Evolutionary conservation across 2,888 invertebrate species (phyloP), one percentile per base, ranked within the genome.

Genomic region (Norana najaformis): DNA sequence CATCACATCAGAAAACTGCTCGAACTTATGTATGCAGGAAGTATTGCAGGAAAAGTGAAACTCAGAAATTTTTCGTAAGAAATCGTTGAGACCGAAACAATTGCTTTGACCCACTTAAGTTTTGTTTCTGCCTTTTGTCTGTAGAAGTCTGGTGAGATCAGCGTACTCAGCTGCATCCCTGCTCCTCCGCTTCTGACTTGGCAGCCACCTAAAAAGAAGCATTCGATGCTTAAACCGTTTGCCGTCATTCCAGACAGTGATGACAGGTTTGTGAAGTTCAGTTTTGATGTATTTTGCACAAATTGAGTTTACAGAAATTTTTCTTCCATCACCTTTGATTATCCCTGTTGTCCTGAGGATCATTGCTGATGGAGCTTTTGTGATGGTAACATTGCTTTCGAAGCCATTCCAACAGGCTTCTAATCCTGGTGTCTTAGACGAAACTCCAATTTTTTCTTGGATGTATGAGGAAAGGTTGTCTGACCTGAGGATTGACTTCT

Each of bases 131-230:
- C 11, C 36, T 89, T n/a, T 88, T 16, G 3, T 90, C 23, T 88
- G n/a, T 69, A 90, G 90, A 91, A 90, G 88, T 91, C 88, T 11
- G 88, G 88, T n/a, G 89, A 69, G 16, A 3, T 35, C 13, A 89
- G 82, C 16, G 14, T 82, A 11, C 85, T 89, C n/a, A 47, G 35
- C n/a, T 88, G 83, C 39, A 41, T 35, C 20, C 18, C n/a, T 89
- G 92, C 93, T 13, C 94, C 94, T 16, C 93, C 93, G 23, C 92
- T 94, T 23, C 94, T 94, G 83, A 93, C 93, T 69, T 93, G 92
- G 90, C 91, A 92, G 30, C 94, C 93, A 11, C 92, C 92, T 38
- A 91, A 89, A 38, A 90, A 91, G 20, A 92, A 93, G 91, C 92
- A 93, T 90, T 47, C 90, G 20, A 30, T 91, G 18, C 82, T 38